These are phyloP conservation scores for Caenorhabditis sp. DNA, from an alignment of 2,888 invertebrate genomes.

Conservation along the genomic window DNA sequence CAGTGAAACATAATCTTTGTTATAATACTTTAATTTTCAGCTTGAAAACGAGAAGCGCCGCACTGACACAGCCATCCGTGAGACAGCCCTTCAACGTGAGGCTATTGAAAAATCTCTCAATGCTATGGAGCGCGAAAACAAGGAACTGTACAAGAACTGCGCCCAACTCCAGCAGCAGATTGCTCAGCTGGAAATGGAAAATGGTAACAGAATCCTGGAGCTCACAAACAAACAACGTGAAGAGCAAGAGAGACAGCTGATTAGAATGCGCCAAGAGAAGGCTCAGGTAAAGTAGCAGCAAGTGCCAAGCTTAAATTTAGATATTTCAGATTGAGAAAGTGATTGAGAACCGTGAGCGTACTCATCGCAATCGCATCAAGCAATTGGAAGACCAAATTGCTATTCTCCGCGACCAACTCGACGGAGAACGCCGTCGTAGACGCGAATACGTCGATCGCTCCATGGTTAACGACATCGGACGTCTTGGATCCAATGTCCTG, in stretches of 20 bases:
- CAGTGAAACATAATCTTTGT: too few relatives aligned
- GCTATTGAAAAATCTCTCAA: constrained; percentile 83
- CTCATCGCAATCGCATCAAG: constrained; percentile 79
- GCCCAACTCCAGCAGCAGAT: constrained; percentile 83
- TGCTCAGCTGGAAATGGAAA: constrained; percentile 83
- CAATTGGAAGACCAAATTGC: constrained; percentile 81
- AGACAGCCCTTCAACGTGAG: constrained; percentile 82
- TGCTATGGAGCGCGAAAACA: constrained; percentile 82
- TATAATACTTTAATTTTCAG: constrained; percentile 64
- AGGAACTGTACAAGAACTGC: constrained; percentile 83
- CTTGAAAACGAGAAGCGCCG: constrained; percentile 81
- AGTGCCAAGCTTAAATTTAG: too few relatives aligned
- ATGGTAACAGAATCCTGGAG: constrained; percentile 81
- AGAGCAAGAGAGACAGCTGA: constrained; percentile 81
- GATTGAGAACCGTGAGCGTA: constrained; percentile 81
- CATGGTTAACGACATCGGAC: constrained; percentile 78
- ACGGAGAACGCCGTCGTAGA: constrained; percentile 77
- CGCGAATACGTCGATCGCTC: constrained; percentile 79
- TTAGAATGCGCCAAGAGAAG: constrained; percentile 81
- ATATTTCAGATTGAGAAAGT: constrained; percentile 79
- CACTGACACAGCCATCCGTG: constrained; percentile 81
- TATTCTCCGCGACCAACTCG: constrained; percentile 80
- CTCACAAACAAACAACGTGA: constrained; percentile 82
- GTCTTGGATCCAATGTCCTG: constrained; percentile 76
- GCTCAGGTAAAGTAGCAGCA: constrained; percentile 67